Evolutionary conservation across 2,113 vertebrate genomes (phyloP).

Genomic region (Mionectes macconnelli): DNA sequence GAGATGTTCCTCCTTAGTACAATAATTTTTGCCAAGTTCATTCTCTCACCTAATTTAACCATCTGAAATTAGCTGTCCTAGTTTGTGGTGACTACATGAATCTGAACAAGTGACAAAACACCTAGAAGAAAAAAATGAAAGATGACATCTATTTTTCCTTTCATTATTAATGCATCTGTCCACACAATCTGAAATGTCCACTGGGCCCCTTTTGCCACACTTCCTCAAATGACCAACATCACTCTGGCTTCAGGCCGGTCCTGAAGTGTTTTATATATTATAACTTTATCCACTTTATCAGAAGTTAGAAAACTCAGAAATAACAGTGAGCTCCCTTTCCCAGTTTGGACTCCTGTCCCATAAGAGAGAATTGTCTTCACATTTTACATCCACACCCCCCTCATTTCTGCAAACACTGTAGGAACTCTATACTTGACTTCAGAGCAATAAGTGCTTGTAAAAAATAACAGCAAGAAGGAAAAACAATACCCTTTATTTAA

Average conservation of each 20-base stretch:
- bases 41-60: background rate
- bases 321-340: background rate
- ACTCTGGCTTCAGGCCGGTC: background rate
- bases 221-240: background rate
- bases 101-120: background rate
- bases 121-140: fast-evolving
- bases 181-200: background rate
- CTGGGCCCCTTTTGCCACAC: background rate
- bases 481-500: background rate
- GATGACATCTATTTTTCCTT: background rate
- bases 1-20: background rate
- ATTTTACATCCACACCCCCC: background rate
- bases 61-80: background rate
- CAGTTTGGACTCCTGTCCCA: background rate
- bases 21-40: background rate
- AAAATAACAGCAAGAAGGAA: background rate
- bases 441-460: background rate
- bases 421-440: background rate
- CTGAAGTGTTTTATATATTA: background rate
- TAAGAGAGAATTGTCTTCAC: background rate
- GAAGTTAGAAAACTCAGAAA: background rate
- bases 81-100: background rate
- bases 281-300: background rate
- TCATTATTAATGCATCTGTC: background rate
- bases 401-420: background rate